Evolutionary conservation across 2,888 invertebrate genomes (phyloP), one percentile per base, ranked within the genome.

Genomic region (Augochlorella aurata): DNA sequence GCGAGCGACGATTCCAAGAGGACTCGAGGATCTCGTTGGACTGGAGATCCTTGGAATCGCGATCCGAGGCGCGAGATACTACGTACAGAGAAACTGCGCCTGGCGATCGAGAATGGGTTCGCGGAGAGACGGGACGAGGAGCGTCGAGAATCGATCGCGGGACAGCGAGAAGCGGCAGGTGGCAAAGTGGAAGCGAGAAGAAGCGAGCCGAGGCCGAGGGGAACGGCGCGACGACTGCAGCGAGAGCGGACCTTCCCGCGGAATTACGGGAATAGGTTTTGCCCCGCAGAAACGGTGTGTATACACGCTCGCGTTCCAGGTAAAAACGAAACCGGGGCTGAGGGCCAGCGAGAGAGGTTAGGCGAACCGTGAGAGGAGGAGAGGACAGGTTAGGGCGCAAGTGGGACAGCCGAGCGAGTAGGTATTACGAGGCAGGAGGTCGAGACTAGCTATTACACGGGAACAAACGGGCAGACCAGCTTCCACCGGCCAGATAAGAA

Each of bases 381-480:
- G 82, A 80, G 72, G 75, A 52, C 49, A 77, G 47, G 77, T 50
- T 24, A 24, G 24, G 24, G 24, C 24, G 73, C 82, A 88, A 87
- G 85, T 88, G 83, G 86, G 80, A 72, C 44, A 65, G n/a, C 38
- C 84, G 77, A 61, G 82, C 81, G 77, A 89, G 85, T 86, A 85
- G 89, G 89, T 82, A 85, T 83, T 82, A 87, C 77, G 75, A 82
- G 80, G 68, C 74, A 83, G 76, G 82, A 85, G 88, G 88, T 89
- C 89, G 77, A 84, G 79, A 24, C 89, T 77, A 74, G 72, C 87
- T 87, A 89, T 90, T 90, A 89, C 61, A 61, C 88, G 83, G 81
- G 88, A 88, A 86, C 88, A 89, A 89, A 89, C 88, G 89, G 86
- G 84, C 63, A 81, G 83, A 82, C 82, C 85, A 85, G 82, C 79